A percentile compares a stretch with the other conserved stretches of the same genome.
Evolutionary conservation across 1,140 invertebrate genomes (phyloP).

Genomic region (Alviniconcha marisindica): DNA sequence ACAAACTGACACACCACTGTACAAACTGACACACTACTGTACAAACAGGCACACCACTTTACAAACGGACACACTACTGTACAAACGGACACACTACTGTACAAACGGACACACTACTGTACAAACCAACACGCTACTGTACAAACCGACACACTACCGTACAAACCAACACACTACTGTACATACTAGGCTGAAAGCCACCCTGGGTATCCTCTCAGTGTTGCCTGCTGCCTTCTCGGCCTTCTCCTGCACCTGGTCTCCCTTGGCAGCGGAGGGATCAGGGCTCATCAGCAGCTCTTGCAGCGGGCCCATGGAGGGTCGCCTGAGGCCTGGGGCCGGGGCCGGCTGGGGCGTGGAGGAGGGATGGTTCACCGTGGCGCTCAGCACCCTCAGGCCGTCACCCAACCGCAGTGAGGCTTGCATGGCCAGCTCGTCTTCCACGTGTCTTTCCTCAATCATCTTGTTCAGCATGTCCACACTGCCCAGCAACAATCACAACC

Average conservation of each 20-base stretch:
- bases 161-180: too few relatives aligned
- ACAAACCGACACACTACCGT: neutral
- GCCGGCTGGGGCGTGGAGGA: neutral
- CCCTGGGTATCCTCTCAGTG: neutral
- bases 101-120: too few relatives aligned
- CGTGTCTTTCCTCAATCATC: conserved; percentile 12
- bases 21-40: too few relatives aligned
- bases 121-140: too few relatives aligned
- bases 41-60: too few relatives aligned
- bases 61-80: too few relatives aligned
- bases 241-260: neutral
- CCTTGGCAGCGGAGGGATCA: neutral
- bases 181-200: neutral
- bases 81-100: too few relatives aligned
- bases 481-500: neutral
- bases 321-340: neutral
- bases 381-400: conserved; percentile 1
- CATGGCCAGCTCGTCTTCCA: conserved; percentile 31
- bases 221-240: neutral
- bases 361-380: too few relatives aligned
- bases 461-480: conserved; percentile 36
- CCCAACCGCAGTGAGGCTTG: conserved; percentile 16
- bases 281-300: neutral
- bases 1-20: too few relatives aligned
- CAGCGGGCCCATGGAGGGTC: neutral